phyloP scores from a whole-genome alignment of 2,888 invertebrate genomes.

The Drosophila greeni region DNA sequence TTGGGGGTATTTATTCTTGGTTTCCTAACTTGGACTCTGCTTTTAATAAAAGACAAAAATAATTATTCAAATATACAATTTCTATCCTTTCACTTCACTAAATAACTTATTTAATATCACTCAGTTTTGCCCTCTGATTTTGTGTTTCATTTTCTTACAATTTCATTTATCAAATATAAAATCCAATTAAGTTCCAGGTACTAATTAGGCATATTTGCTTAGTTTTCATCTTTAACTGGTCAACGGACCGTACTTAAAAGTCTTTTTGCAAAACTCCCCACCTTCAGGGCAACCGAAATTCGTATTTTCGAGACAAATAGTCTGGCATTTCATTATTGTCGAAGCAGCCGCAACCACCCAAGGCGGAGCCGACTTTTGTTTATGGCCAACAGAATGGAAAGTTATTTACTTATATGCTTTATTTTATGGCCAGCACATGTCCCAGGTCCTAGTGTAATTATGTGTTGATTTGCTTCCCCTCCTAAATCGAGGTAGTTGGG shows the following conservation, averaged over 20 bases:
- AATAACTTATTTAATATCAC: not conserved
- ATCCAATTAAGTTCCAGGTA: not conserved
- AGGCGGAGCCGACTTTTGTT: constrained; percentile 54
- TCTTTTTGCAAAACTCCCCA: not conserved
- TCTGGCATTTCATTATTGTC: constrained; percentile 19
- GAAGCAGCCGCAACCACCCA: constrained; percentile 3
- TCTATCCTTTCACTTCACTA: not conserved
- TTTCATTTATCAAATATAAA: constrained; percentile 1
- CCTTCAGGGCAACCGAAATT: constrained; percentile 17
- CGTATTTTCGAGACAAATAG: constrained; percentile 3
- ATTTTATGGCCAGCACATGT: constrained; percentile 71
- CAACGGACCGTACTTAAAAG: not conserved
- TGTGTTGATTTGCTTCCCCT: constrained; percentile 63
- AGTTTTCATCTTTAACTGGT: not conserved
- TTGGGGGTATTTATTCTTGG: constrained; percentile 9
- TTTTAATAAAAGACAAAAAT: not conserved
- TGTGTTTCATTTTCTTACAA: not conserved
- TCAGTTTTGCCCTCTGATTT: not conserved
- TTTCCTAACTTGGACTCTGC: not conserved
- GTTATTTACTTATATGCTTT: constrained; percentile 69
- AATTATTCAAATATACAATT: not conserved
- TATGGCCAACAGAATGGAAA: constrained; percentile 72
- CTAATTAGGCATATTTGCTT: not conserved
- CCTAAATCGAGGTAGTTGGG: constrained; percentile 12
- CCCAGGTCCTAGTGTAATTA: constrained; percentile 58